Evolutionary conservation across 2,797 vertebrate genomes (phyloP), one percentile per base, ranked within the genome.

Genomic region (Hozukius guyotensis): DNA sequence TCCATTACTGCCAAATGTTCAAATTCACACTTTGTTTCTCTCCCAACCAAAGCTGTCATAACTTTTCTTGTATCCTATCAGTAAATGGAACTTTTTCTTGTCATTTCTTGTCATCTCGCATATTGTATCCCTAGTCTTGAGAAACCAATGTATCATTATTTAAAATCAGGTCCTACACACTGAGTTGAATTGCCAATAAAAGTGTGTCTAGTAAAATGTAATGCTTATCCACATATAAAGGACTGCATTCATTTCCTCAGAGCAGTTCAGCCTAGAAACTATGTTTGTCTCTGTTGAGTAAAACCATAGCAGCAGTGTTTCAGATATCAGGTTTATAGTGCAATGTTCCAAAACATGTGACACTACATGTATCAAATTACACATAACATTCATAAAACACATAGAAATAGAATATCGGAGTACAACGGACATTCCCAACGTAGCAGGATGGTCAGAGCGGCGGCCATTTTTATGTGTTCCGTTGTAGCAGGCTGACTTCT

Each of bases 1-100:
- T n/a, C n/a, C n/a, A n/a, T n/a, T n/a, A n/a, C n/a, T n/a, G 59
- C 64, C 31, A 24, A 49, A 20, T 59, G 46, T 57, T 52, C 56
- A 46, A 53, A 78, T 49, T 62, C 64, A 55, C 49, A 0, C 42
- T 64, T 76, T 72, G 25, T 73, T 65, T 81, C 72, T 75, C 25
- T 61, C 56, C 16, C 4, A 2, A 64, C 42, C 29, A 57, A 73
- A 71, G 20, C 69, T 81, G 81, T 71, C 80, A 65, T 31, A 68
- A 67, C 65, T 29, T 78, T 14, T 72, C 27, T 69, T 61, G 57
- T 56, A 75, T 74, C 42, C 32, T 8, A 13, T 81, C 77, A 5
- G 38, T 36, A 53, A 49, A 62, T 34, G 12, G 12, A 70, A 31
- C 8, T 49, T 56, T 59, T 65, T 52, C 46, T 38, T 77, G 2